These are phyloP conservation scores for Drosophila mimica DNA, from an alignment of 2,888 invertebrate genomes.

Conservation along the genomic window DNA sequence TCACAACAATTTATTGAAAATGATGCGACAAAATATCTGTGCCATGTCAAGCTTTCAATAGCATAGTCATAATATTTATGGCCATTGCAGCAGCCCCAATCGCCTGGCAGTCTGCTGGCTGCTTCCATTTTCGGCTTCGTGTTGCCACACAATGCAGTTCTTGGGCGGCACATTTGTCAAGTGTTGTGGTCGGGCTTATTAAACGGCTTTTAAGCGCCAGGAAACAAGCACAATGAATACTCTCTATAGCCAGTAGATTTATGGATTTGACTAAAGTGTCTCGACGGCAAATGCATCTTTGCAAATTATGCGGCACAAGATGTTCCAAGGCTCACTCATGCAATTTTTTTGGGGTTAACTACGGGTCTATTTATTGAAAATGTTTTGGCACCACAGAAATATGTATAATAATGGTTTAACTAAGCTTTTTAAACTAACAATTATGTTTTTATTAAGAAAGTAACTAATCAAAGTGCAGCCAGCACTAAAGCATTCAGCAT, in stretches of 20 bases:
- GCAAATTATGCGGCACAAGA: conserved; percentile 60
- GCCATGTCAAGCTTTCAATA: conserved; percentile 69
- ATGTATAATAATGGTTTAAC: background rate
- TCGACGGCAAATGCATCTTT: conserved; percentile 22
- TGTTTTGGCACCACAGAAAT: background rate
- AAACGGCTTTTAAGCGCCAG: conserved; percentile 75
- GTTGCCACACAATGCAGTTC: conserved; percentile 43
- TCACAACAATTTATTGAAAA: conserved; percentile 60
- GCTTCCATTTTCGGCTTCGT: conserved; percentile 8
- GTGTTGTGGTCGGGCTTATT: conserved; percentile 71
- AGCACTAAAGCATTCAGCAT: background rate
- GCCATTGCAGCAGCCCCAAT: conserved; percentile 59
- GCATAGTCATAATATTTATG: conserved; percentile 59
- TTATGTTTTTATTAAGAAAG: background rate
- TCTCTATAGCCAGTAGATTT: conserved; percentile 66
- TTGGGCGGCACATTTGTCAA: conserved; percentile 67
- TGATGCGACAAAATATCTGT: conserved; percentile 74
- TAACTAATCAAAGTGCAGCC: background rate
- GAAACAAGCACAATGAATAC: conserved; percentile 48
- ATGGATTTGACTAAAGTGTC: conserved; percentile 40
- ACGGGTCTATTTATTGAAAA: background rate
- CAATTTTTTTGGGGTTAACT: background rate
- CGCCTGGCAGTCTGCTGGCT: conserved; percentile 9
- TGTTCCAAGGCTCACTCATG: background rate
- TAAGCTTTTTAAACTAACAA: background rate